Evolutionary conservation across 2,797 vertebrate species (phyloP).

Genomic region (Adrianichthys oophorus): DNA sequence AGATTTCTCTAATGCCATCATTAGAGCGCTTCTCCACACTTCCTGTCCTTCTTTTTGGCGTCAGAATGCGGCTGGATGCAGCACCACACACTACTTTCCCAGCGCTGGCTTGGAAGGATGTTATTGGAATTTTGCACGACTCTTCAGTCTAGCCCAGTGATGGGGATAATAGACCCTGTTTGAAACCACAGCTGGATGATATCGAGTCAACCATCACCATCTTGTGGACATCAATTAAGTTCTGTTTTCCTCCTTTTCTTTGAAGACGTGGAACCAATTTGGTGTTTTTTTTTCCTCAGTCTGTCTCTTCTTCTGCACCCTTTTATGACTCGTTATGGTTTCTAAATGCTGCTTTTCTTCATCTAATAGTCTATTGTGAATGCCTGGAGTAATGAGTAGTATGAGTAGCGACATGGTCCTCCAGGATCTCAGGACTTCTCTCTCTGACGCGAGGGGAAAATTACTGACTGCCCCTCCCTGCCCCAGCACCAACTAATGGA

Average conservation of each 20-base stretch:
- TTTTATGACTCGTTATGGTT: constrained; percentile 28
- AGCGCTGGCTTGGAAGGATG: constrained; percentile 47
- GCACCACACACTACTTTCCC: constrained; percentile 56
- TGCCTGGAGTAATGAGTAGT: constrained; percentile 28
- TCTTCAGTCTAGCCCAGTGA: constrained; percentile 47
- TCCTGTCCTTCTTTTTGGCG: constrained; percentile 32
- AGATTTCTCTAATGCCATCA: constrained; percentile 56
- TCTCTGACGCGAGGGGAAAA: constrained; percentile 52
- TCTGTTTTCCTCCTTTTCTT: constrained; percentile 17
- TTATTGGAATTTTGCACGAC: constrained; percentile 53
- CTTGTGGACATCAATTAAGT: constrained; percentile 37
- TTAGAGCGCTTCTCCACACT: constrained; percentile 44
- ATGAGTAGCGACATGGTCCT: constrained; percentile 30
- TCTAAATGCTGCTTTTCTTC: constrained; percentile 35
- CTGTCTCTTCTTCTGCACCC: constrained; percentile 11
- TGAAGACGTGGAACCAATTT: constrained; percentile 1
- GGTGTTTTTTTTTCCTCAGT: constrained; percentile 4
- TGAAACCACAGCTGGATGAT: constrained; percentile 62
- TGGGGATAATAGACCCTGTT: constrained; percentile 63
- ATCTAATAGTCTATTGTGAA: constrained; percentile 59
- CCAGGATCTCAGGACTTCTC: constrained; percentile 50
- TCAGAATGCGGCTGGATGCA: constrained; percentile 38
- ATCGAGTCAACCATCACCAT: constrained; percentile 46
- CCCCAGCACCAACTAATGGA: constrained; percentile 53
- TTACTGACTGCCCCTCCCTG: constrained; percentile 52